Evolutionary conservation across 2,888 invertebrate species (phyloP), one percentile per base, ranked within the genome.

Genomic region (Halictus quadricinctus): DNA sequence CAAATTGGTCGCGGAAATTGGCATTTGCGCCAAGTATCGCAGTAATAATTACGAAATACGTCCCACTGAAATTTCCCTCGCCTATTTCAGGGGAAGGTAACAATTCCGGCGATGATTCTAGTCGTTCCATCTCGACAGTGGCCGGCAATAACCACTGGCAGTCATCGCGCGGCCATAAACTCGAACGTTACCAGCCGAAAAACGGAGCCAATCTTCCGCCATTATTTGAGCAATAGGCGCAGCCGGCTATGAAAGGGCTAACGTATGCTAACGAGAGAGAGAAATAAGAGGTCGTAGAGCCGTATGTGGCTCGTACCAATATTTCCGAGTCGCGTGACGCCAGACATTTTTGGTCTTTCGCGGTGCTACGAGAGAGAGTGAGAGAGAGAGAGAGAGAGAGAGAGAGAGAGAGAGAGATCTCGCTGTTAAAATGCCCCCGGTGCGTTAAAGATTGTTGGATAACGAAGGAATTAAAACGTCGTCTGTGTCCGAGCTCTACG

Each of bases 151-250:
- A 66, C 25, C 64, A 4, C 29, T 29, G 15, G 25, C 12, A 36
- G 29, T 18, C 66, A 66, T 66, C 36, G 66, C 66, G 25, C n/a
- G 25, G 13, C 41, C 15, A 21, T 70, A 43, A 70, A n/a, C 41
- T n/a, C 43, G 70, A 70, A 43, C 58, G 58, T 43, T 70, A 0
- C n/a, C 70, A n/a, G 43, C 41, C 43, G 43, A 43, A 43, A 70
- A 70, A 70, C 43, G 43, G 43, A 70, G 70, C 70, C 70, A 70
- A 70, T 43, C 70, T 70, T 70, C n/a, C n/a, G 70, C 43, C 70
- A 70, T 70, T 70, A 43, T 43, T 43, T 70, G 43, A 70, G 43
- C 70, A 70, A 70, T 70, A 70, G 43, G 58, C 43, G 69, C 70
- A 41, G 43, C n/a, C n/a, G 21, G 41, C 70, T 70, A 43, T n/a